Base-by-base conservation (phyloP, 2,113 vertebrate species). In the Anthoscopus minutus region DNA sequence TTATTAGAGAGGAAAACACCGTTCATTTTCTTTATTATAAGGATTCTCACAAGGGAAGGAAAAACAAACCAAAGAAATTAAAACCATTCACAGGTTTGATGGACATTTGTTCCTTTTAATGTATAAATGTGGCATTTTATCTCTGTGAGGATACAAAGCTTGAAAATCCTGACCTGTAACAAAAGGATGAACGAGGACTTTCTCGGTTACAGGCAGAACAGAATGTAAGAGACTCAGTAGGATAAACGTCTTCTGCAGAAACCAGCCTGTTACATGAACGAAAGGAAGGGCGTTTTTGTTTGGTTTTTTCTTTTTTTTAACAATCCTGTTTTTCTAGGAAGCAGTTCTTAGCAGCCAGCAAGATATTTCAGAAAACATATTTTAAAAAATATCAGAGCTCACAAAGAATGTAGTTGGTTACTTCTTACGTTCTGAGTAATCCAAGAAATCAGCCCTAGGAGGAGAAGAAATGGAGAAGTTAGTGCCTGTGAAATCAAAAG, bases 361-460 rank as follows among this genome's bases (percentile, higher is more conserved):
- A 94, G 89, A 85, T 93, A 81, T 95, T 97, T 97, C 95, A 82
- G 60, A 82, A 95, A 96, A 82, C 27, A 1, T 92, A 90, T 92
- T 92, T 94, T 93, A 37, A 83, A 97, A 97, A 97, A 88, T 85
- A 92, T n/a, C 85, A 90, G 85, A 93, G 84, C 86, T 93, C 95
- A 78, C 66, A 89, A 81, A 90, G n/a, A 60, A 56, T 27, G 80
- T 22, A 13, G 77, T 92, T 86, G 84, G 84, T 94, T 88, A 76
- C 73, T 95, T 95, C 86, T 94, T 91, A 94, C 47, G 38, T 91
- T 95, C 91, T 85, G 97, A 97, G 78, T 38, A 69, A 88, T 91
- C 92, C 96, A 91, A 96, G 96, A 95, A 97, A 97, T 89, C 86
- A 93, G 83, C 67, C 95, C 97, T 98, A 82, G 95, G 96, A 97